A percentile compares a stretch with the other conserved stretches of the same genome.
These are phyloP conservation scores for Torymus tubicola DNA, from an alignment of 2,888 invertebrate genomes.

Conservation along the genomic window DNA sequence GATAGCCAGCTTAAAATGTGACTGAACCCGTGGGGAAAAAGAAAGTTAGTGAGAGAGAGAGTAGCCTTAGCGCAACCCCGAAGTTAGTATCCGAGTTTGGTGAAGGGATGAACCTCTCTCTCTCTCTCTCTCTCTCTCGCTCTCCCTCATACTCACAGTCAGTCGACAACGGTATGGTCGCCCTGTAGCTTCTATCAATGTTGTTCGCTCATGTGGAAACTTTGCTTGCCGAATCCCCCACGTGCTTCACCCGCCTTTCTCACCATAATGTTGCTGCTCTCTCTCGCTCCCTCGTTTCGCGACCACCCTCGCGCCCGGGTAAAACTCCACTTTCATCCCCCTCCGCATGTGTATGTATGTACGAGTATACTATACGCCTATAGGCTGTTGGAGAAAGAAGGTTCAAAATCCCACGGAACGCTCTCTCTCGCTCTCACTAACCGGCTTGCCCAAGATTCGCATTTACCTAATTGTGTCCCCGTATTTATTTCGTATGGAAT, in stretches of 20 bases:
- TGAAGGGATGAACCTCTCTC: conserved; percentile 72
- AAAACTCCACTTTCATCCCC: conserved; percentile 49
- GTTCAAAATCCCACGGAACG: conserved; percentile 64
- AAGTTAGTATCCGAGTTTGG: conserved; percentile 71
- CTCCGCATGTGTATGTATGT: conserved; percentile 26
- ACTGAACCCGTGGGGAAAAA: conserved; percentile 40
- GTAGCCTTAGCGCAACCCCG: conserved; percentile 61
- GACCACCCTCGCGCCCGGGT: conserved; percentile 47
- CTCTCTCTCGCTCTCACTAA: conserved; percentile 58
- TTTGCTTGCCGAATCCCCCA: conserved; percentile 72
- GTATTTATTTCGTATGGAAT: conserved; percentile 71
- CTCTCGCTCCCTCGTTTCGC: conserved; percentile 52
- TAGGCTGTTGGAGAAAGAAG: conserved; percentile 53
- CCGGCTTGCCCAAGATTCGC: conserved; percentile 71
- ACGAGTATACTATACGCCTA: conserved; percentile 15
- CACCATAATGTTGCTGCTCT: conserved; percentile 69
- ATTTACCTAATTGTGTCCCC: conserved; percentile 75
- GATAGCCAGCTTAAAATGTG: conserved; percentile 73
- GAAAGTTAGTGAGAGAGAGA: conserved; percentile 21
- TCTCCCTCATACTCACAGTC: conserved; percentile 25
- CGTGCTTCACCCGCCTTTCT: conserved; percentile 74
- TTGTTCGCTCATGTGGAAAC: conserved; percentile 75
- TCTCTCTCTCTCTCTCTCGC: no score
- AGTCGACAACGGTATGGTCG: conserved; percentile 57
- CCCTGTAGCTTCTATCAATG: conserved; percentile 75